Conservation (phyloP, 2,113 vertebrate species). For the Empidonax alnorum region DNA sequence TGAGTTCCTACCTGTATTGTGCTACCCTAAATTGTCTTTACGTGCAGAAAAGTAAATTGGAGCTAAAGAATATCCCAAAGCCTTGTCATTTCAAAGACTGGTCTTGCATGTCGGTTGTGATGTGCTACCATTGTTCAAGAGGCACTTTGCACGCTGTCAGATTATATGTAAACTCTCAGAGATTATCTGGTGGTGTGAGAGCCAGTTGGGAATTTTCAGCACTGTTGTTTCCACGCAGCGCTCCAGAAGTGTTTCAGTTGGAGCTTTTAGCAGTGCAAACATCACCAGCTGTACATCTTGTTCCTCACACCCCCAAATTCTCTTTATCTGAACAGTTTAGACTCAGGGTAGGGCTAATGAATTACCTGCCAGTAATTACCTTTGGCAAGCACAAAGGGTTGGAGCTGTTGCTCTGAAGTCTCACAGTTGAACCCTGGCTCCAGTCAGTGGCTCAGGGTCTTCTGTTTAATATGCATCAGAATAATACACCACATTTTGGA, state of each 20-base stretch:
- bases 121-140: slow-evolving; percentile 17
- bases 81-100: neutral
- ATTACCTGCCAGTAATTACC: neutral
- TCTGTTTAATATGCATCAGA: neutral
- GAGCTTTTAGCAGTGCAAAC: neutral
- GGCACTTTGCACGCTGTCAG: neutral
- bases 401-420: neutral
- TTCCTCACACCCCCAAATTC: neutral
- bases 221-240: neutral
- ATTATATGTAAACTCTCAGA: neutral
- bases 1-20: neutral
- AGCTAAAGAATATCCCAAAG: neutral
- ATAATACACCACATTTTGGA: neutral
- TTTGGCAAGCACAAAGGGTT: neutral
- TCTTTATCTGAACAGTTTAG: neutral
- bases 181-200: neutral
- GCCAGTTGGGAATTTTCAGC: neutral
- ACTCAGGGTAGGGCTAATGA: neutral
- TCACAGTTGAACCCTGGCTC: neutral
- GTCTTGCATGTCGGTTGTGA: neutral
- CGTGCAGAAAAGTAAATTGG: neutral
- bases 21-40: neutral
- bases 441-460: neutral
- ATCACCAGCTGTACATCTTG: fast-evolving
- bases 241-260: neutral